Base-by-base conservation (phyloP, 2,797 vertebrate species). In the Tauraco hartlaubi region DNA sequence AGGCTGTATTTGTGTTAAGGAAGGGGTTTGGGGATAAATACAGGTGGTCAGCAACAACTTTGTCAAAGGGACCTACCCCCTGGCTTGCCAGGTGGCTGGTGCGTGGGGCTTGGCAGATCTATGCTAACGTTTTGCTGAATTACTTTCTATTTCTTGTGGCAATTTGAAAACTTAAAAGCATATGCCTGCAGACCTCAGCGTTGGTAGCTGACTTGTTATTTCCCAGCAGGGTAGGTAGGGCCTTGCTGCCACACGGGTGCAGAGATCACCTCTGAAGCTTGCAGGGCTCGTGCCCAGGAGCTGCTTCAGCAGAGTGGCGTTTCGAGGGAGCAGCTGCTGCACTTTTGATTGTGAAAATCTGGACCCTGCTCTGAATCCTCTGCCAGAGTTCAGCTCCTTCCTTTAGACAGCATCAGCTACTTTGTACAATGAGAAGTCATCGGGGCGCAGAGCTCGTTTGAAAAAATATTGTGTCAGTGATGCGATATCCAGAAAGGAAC, bases 381-480 rank as follows among this genome's bases (percentile, higher is more conserved):
- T 64, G 21, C 43, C 23, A 55, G 41, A 69, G 28, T 28, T 66
- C 41, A 72, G 3, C 29, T 86, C 35, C 43, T 90, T 80, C 29
- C 33, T 48, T 74, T 66, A 44, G 39, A 9, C 17, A 28, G 31
- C 15, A 15, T 20, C 10, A 1, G 2, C 31, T 39, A 2, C 5
- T 2, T 23, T 15, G 13, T 54, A 15, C 23, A 26, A 11, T 2
- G 28, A 43, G 35, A 63, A 35, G 6, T 12, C 77, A 31, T 2
- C 41, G 55, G 43, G 11, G 29, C 0, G 0, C 15, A 54, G 51
- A 80, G 35, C 20, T 83, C 0, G 0, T 71, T 75, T 49, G 58
- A 16, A 20, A 6, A 18, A 20, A 5, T 31, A 23, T 17, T 20
- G 1, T 4, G 12, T 31, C 31, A 56, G 39, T 6, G 48, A 48